Evolutionary conservation across 2,797 vertebrate species (phyloP).

Genomic region (Remorina albescens): DNA sequence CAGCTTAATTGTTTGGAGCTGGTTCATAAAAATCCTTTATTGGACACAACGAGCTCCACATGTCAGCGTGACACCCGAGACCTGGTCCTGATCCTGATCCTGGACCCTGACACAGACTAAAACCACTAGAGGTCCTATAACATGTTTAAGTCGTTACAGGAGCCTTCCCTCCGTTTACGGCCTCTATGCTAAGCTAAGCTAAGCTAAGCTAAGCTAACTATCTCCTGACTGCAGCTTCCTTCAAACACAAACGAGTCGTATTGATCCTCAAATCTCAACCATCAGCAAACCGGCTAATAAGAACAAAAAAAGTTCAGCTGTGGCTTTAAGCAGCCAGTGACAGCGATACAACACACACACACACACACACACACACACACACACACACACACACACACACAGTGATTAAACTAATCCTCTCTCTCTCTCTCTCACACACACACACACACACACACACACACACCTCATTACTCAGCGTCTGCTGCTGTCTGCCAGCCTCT

Average conservation of each 20-base stretch:
- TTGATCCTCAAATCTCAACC: neutral
- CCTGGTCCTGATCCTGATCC: too few relatives aligned
- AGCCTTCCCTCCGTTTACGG: neutral
- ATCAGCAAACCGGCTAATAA: neutral
- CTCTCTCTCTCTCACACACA: too few relatives aligned
- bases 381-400: slow-evolving; percentile 22
- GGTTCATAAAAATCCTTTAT: neutral
- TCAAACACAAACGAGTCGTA: neutral
- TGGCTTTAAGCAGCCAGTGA: neutral
- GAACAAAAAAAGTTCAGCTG: neutral
- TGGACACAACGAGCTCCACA: neutral
- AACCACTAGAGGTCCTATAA: too few relatives aligned
- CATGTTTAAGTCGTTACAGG: too few relatives aligned
- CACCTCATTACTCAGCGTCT: slow-evolving; percentile 48
- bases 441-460: slow-evolving; percentile 5
- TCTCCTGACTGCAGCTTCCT: neutral
- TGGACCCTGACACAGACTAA: too few relatives aligned
- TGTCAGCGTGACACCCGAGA: neutral
- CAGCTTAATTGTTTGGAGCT: neutral
- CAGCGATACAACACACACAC: too few relatives aligned
- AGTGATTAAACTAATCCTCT: slow-evolving; percentile 27
- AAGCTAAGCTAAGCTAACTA: neutral
- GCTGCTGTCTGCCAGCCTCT: slow-evolving; percentile 49
- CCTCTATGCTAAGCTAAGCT: neutral
- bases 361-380: neutral